Percentiles rank a stretch among this genome's conserved stretches.
Conservation (phyloP, 2,888 invertebrate genomes). For the Phytoseiulus persimilis region DNA sequence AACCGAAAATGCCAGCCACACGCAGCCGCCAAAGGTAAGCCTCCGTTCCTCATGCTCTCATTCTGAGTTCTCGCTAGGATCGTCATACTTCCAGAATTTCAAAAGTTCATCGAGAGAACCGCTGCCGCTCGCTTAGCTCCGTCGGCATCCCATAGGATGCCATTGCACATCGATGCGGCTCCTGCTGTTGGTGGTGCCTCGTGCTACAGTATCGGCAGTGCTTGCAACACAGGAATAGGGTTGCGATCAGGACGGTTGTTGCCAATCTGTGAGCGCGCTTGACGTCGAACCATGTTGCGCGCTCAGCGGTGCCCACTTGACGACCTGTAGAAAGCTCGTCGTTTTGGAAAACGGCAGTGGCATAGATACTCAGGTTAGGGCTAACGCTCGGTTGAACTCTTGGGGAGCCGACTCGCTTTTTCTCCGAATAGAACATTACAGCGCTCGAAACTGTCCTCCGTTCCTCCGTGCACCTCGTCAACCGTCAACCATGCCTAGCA, state of each 20-base stretch:
- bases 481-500: neutral
- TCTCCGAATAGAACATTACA: neutral
- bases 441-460: neutral
- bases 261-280: neutral
- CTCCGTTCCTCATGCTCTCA: neutral
- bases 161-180: neutral
- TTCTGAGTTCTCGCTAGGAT: neutral
- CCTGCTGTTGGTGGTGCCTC: neutral
- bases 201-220: neutral
- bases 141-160: neutral
- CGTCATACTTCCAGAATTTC: neutral
- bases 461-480: neutral
- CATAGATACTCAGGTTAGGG: neutral
- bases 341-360: neutral
- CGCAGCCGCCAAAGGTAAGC: constrained; percentile 30
- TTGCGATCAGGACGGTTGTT: neutral
- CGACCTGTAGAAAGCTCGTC: neutral
- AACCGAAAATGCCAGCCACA: constrained; percentile 26
- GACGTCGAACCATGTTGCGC: neutral
- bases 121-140: neutral
- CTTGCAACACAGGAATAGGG: too few relatives aligned
- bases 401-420: neutral
- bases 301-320: neutral
- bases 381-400: neutral
- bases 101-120: neutral